Evolutionary conservation across 2,113 vertebrate genomes (phyloP).

Genomic region (Myxocyprinus asiaticus): DNA sequence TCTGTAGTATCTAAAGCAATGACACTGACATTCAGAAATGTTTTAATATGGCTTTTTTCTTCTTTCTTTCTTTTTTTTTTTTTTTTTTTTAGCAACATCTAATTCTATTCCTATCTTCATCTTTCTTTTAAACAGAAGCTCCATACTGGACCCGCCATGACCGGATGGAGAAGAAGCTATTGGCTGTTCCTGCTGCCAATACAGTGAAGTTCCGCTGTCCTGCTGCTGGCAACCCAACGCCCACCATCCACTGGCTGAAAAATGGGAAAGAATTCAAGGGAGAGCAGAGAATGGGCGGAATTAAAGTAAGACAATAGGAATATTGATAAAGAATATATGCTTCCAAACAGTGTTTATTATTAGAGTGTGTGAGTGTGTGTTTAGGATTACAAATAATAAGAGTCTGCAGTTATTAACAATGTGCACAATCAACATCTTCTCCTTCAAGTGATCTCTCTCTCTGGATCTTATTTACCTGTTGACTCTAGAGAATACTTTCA

Average conservation of each 20-base stretch:
- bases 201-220: conserved; percentile 96
- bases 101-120: conserved; percentile 32
- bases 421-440: conserved; percentile 42
- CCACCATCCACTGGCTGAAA: conserved; percentile 95
- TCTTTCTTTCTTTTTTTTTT: too few relatives aligned
- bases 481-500: conserved; percentile 23
- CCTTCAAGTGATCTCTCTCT: not conserved
- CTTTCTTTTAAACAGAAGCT: conserved; percentile 71
- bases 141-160: conserved; percentile 90
- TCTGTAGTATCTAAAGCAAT: too few relatives aligned
- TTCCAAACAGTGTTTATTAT: not conserved
- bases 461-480: conserved; percentile 16
- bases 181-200: conserved; percentile 91
- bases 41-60: too few relatives aligned
- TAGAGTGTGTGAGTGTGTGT: conserved; percentile 29
- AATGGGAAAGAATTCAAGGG: conserved; percentile 94
- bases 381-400: conserved; percentile 38
- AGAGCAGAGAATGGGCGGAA: conserved; percentile 95
- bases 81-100: not conserved
- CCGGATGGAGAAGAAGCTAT: conserved; percentile 94
- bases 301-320: conserved; percentile 80
- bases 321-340: not conserved
- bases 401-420: conserved; percentile 40
- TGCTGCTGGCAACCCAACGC: conserved; percentile 84
- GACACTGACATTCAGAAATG: too few relatives aligned